These are phyloP conservation scores for Chymomyza caudatula DNA, from an alignment of 2,888 invertebrate species.

Conservation along the genomic window DNA sequence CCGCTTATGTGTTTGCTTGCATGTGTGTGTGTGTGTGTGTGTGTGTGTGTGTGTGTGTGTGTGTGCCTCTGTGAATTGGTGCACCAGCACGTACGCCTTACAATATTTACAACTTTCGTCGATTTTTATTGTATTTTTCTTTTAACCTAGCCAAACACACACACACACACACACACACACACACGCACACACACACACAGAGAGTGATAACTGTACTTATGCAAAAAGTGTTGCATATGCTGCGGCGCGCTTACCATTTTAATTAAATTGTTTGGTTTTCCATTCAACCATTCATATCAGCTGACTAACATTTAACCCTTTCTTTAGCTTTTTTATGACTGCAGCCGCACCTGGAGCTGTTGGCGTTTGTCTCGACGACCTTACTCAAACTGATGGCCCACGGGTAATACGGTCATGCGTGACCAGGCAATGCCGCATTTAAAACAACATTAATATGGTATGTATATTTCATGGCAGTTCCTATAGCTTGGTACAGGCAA, in stretches of 20 bases:
- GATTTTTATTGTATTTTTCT: slow-evolving; percentile 34
- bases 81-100: slow-evolving; percentile 27
- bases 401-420: slow-evolving; percentile 10
- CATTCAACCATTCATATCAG: slow-evolving; percentile 4
- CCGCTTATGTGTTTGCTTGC: neutral
- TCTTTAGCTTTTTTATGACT: slow-evolving; percentile 7
- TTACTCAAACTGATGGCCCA: neutral
- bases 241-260: slow-evolving; percentile 10
- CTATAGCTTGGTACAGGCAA: neutral
- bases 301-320: neutral
- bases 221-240: slow-evolving; percentile 21
- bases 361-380: neutral
- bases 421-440: slow-evolving; percentile 13
- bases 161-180: neutral
- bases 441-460: slow-evolving; percentile 37
- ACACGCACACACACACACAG: neutral
- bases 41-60: neutral
- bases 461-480: slow-evolving; percentile 24
- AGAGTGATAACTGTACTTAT: neutral
- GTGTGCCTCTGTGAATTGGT: neutral
- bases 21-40: neutral
- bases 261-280: slow-evolving; percentile 29
- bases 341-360: neutral
- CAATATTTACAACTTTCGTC: slow-evolving; percentile 35
- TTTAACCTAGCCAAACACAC: slow-evolving; percentile 5